Conservation (phyloP, 2,888 invertebrate species). For the Rhingia rostrata region DNA sequence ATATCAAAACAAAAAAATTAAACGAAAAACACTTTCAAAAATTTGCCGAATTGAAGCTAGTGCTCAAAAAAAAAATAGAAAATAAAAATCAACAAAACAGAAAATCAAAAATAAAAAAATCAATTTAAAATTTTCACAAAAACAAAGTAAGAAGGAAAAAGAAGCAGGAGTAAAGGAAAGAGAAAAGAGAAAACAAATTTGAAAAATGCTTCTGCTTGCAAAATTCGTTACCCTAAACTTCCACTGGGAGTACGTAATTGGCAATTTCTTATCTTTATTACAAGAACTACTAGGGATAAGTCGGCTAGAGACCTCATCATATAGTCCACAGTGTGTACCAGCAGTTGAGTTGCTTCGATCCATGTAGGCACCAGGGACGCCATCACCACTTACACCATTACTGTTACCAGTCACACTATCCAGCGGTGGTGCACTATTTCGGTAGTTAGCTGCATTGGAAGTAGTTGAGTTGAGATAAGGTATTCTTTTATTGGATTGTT, state of each 20-base stretch:
- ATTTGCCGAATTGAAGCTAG: conserved; percentile 45
- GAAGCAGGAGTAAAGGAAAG: conserved; percentile 31
- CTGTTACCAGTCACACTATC: conserved; percentile 78
- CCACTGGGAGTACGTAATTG: conserved; percentile 86
- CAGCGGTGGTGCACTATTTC: conserved; percentile 80
- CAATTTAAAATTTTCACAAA: conserved; percentile 50
- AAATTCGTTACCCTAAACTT: conserved; percentile 84
- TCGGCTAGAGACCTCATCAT: conserved; percentile 84
- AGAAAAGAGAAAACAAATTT: conserved; percentile 74
- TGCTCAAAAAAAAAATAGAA: conserved; percentile 43
- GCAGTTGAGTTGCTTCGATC: conserved; percentile 78
- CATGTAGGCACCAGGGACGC: conserved; percentile 73
- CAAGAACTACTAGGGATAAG: conserved; percentile 82
- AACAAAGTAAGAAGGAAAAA: conserved; percentile 20
- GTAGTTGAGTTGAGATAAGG: background rate
- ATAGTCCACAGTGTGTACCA: conserved; percentile 69
- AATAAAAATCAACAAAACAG: conserved; percentile 26
- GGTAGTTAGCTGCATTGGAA: conserved; percentile 76
- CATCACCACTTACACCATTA: conserved; percentile 77
- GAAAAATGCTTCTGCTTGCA: conserved; percentile 65
- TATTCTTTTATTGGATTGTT: conserved; percentile 63
- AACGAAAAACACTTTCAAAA: conserved; percentile 24
- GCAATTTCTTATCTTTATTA: conserved; percentile 84
- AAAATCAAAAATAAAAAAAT: conserved; percentile 31
- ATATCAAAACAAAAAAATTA: conserved; percentile 21